Evolutionary conservation across 1,140 invertebrate genomes (phyloP).

Genomic region (Zaprionus capensis): DNA sequence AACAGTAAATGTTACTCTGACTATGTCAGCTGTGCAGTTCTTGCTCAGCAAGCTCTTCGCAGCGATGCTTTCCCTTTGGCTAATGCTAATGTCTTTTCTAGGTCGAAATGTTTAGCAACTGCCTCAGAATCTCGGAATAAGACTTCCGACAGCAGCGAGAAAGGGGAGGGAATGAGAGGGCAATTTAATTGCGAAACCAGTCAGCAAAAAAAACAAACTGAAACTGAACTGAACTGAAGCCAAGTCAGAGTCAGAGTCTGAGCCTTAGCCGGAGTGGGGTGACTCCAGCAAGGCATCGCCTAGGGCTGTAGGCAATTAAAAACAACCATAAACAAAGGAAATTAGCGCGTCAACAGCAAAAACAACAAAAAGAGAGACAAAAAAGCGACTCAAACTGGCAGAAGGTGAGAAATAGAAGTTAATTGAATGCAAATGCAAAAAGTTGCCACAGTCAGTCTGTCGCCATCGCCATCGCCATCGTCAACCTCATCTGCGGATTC

Average conservation of each 20-base stretch:
- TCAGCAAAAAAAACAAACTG: constrained; percentile 33
- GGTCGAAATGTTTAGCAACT: constrained; percentile 75
- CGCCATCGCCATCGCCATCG: background rate
- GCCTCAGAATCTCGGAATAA: constrained; percentile 52
- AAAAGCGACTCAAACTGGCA: constrained; percentile 31
- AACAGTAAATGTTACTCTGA: background rate
- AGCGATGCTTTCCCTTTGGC: constrained; percentile 50
- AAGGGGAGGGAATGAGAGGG: constrained; percentile 4
- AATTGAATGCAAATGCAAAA: constrained; percentile 75
- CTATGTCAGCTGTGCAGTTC: background rate
- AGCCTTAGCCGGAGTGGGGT: constrained; percentile 22
- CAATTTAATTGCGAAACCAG: constrained; percentile 54
- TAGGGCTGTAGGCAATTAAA: constrained; percentile 56
- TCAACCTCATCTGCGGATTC: constrained; percentile 3
- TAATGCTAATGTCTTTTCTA: constrained; percentile 55
- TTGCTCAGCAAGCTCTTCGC: background rate
- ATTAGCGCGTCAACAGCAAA: constrained; percentile 52
- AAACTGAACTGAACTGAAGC: constrained; percentile 18
- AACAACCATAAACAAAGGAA: constrained; percentile 63
- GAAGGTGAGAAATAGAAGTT: constrained; percentile 75
- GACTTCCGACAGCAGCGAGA: constrained; percentile 47
- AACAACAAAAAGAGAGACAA: constrained; percentile 25
- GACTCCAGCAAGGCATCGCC: constrained; percentile 7
- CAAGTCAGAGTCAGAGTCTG: constrained; percentile 12
- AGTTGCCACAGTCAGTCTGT: constrained; percentile 31